Evolutionary conservation across 2,797 vertebrate genomes (phyloP), one percentile per base, ranked within the genome.

Genomic region (Columba guinea): DNA sequence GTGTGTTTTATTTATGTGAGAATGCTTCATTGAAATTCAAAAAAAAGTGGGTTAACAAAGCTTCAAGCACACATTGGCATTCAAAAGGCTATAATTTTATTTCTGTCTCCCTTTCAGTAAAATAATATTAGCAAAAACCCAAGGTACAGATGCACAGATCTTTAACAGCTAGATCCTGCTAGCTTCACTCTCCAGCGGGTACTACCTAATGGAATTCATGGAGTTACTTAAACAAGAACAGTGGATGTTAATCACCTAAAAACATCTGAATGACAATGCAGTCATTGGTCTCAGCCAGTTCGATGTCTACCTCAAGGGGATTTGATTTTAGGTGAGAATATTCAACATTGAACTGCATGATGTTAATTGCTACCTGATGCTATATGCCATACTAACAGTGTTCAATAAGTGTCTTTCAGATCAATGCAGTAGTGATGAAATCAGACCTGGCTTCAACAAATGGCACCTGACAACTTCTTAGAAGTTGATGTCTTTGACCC

Each of bases 61-160:
- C 87, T 91, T 67, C 84, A 87, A 87, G 56, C n/a, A 64, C 26
- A 60, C 48, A 58, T 0, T 93, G 68, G 56, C 39, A 85, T 28
- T 62, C 65, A 70, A 48, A 82, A 74, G 17, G 19, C 78, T 85
- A 4, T 55, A 77, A 95, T 89, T 93, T 81, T 64, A 56, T 75
- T 64, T 91, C 26, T 9, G 51, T 44, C 62, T 83, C 92, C 65
- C 39, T 92, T 92, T 85, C 84, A 91, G 78, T 83, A 89, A 77
- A 82, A 55, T 55, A 35, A 27, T 48, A 8, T 39, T 93, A 76
- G 84, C 84, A 75, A 44, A 85, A 91, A 14, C 26, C 58, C 89
- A 90, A 92, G 41, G 20, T 84, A 44, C 58, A 93, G 51, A 91
- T 68, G 41, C 32, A 80, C 12, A 58, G 46, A 68, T 89, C 81